Conservation (phyloP, 2,113 vertebrate genomes). For the Callopanchax toddi region DNA sequence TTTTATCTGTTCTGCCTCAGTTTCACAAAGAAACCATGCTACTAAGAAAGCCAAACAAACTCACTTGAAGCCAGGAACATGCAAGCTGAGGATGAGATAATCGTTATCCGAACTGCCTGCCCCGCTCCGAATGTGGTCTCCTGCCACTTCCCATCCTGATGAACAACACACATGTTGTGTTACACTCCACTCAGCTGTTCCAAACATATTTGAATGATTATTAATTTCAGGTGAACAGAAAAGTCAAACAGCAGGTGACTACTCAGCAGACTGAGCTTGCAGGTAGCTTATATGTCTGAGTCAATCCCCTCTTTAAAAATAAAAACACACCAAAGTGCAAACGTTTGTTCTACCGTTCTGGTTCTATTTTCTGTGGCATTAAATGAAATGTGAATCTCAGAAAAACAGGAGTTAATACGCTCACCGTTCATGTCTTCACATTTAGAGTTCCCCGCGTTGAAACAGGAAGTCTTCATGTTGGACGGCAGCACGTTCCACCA, state of each 20-base stretch:
- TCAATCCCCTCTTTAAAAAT: too few relatives aligned
- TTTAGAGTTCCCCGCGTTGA: constrained; percentile 95
- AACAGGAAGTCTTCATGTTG: constrained; percentile 98
- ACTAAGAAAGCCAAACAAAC: constrained; percentile 68
- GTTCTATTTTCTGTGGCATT: too few relatives aligned
- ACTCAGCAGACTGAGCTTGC: too few relatives aligned
- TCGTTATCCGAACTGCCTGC: constrained; percentile 94
- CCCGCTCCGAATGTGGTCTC: constrained; percentile 92
- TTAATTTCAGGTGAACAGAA: too few relatives aligned
- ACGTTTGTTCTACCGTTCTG: too few relatives aligned
- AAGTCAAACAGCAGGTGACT: too few relatives aligned
- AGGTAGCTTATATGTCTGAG: too few relatives aligned
- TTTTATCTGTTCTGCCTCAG: background rate
- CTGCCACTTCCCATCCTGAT: constrained; percentile 95
- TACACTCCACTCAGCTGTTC: background rate
- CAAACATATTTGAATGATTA: too few relatives aligned
- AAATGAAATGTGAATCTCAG: too few relatives aligned
- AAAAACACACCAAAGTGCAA: too few relatives aligned
- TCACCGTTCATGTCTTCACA: constrained; percentile 97
- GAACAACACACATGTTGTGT: constrained; percentile 1
- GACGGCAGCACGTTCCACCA: constrained; percentile 96
- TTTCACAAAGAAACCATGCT: background rate
- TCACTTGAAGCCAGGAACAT: constrained; percentile 95
- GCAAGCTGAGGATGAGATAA: constrained; percentile 94
- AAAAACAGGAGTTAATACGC: constrained; percentile 22